These are phyloP conservation scores for Labeo catla DNA, from an alignment of 2,113 vertebrate genomes.

Conservation along the genomic window DNA sequence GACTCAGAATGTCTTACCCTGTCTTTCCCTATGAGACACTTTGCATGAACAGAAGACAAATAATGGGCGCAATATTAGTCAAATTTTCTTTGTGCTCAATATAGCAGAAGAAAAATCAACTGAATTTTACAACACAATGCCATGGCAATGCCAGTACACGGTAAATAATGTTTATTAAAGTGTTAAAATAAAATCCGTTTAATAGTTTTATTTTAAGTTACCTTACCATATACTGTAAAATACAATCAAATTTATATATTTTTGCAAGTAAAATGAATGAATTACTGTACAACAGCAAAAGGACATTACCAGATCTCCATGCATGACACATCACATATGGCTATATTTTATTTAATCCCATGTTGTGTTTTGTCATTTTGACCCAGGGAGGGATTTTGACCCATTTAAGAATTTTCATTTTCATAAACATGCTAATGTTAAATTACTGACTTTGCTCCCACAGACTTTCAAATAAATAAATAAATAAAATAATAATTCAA, in stretches of 20 bases:
- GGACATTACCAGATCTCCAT: not conserved
- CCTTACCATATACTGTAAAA: not conserved
- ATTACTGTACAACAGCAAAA: not conserved
- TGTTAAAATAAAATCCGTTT: not conserved
- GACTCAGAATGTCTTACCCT: slow-evolving; percentile 77
- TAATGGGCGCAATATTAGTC: slow-evolving; percentile 75
- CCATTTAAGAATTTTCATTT: not conserved
- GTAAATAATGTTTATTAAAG: not conserved
- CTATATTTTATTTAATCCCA: not conserved
- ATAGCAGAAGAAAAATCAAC: slow-evolving; percentile 10
- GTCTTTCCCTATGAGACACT: slow-evolving; percentile 82
- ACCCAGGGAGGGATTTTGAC: not conserved
- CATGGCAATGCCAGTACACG: not conserved
- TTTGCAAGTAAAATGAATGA: not conserved
- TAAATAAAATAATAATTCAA: no score
- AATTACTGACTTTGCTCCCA: not conserved
- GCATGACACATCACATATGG: not conserved
- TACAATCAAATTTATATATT: not conserved
- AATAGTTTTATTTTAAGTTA: not conserved
- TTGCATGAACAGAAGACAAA: slow-evolving; percentile 76
- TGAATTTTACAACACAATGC: not conserved
- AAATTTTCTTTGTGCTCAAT: slow-evolving; percentile 39
- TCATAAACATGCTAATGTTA: not conserved
- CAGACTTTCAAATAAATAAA: no score
- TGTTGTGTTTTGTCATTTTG: not conserved